Evolutionary conservation across 2,113 vertebrate genomes (phyloP), one percentile per base, ranked within the genome.

Genomic region (Campylomormyrus numenius): DNA sequence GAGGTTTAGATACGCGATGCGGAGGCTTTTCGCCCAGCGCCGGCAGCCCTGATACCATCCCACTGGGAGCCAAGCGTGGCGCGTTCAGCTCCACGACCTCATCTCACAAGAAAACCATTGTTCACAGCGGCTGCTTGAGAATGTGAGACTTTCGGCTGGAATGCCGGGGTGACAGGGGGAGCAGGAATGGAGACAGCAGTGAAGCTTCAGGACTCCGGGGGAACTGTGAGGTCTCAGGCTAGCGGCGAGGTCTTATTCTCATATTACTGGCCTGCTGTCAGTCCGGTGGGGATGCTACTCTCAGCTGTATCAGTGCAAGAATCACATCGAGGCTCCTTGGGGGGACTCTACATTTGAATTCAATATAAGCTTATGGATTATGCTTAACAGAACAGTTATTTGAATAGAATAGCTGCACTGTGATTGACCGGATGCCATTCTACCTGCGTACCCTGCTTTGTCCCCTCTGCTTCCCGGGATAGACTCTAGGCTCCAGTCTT

Each of bases 81-180:
- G 83, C 42, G 83, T 85, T 21, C 3, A n/a, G 42, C 21, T 85
- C 39, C 83, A n/a, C 39, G 83, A 85, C 45, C 39, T n/a, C 83
- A n/a, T 85, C 42, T 85, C 42, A 85, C 83, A 85, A 48, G 83
- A 48, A 85, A 85, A 24, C 42, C 83, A 85, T 85, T 85, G 83
- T 85, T 85, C 83, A n/a, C 45, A 5, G 21, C 9, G 24, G 24
- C 83, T n/a, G 8, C 83, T 46, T 48, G 24, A 85, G 83, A 46
- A 85, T 85, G 45, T 85, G 83, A 85, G 83, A 6, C 7, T 85
- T 48, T 85, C 83, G 13, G 83, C 7, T 46, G 45, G 83, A 85
- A 85, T 85, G 83, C 83, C 7, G 83, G 39, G 83, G 45, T 46
- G 45, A 85, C 39, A 45, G 42, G 83, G 83, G 1, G 45, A 85